phyloP scores from a whole-genome alignment of 2,888 invertebrate genomes.

The Synanthedon andrenaeformis region DNA sequence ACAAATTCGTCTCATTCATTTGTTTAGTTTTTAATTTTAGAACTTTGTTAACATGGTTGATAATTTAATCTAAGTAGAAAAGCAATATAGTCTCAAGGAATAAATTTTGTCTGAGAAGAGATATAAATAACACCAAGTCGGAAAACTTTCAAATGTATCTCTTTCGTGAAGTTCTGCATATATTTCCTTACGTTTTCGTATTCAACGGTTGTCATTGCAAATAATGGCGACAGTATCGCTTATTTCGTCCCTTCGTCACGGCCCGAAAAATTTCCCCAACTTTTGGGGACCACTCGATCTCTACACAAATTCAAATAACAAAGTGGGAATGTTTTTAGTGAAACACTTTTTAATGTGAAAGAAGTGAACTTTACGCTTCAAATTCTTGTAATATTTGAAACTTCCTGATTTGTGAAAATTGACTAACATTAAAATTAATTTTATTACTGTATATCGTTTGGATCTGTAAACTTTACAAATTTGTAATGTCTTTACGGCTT shows the following conservation, averaged over 20 bases:
- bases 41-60: too few relatives aligned
- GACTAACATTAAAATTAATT: background rate
- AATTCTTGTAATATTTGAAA: background rate
- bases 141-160: constrained; percentile 2
- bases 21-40: too few relatives aligned
- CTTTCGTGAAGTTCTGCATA: constrained; percentile 5
- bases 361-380: background rate
- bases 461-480: too few relatives aligned
- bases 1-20: too few relatives aligned
- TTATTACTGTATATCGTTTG: too few relatives aligned
- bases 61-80: too few relatives aligned
- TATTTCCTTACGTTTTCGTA: constrained; percentile 9
- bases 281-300: constrained; percentile 10
- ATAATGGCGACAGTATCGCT: constrained; percentile 6
- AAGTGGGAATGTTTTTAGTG: constrained; percentile 15
- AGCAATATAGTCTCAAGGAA: too few relatives aligned
- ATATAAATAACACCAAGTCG: constrained; percentile 4
- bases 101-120: constrained; percentile 1
- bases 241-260: constrained; percentile 7
- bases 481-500: too few relatives aligned
- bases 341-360: constrained; percentile 13
- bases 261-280: constrained; percentile 7
- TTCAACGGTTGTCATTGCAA: constrained; percentile 8
- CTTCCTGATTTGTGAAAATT: background rate
- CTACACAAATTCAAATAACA: constrained; percentile 18